Conservation (phyloP, 2,113 vertebrate species). For the Notiomystis cincta region DNA sequence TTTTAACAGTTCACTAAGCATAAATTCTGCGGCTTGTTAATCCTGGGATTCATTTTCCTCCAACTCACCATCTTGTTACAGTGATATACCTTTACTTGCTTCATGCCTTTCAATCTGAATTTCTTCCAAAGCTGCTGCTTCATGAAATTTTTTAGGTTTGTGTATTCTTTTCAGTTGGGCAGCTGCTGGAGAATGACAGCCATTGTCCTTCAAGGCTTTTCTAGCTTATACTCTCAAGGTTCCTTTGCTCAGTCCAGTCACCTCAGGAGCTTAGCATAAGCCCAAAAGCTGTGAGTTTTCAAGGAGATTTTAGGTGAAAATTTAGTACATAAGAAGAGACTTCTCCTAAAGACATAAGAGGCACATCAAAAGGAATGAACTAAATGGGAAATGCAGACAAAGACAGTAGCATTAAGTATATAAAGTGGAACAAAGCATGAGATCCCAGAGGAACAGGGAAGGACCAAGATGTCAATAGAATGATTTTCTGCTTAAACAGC, state of each 20-base stretch:
- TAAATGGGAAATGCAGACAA: not conserved
- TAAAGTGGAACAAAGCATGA: not conserved
- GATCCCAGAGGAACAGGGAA: not conserved
- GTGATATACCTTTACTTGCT: not conserved
- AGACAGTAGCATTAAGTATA: slow-evolving; percentile 13
- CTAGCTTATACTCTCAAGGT: not conserved
- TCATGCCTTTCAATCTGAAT: not conserved
- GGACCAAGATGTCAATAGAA: not conserved
- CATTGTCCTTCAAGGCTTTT: not conserved
- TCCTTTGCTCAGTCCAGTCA: not conserved
- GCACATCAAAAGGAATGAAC: not conserved
- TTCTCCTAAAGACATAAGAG: not conserved
- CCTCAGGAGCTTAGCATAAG: not conserved
- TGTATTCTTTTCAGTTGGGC: not conserved
- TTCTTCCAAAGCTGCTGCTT: not conserved
- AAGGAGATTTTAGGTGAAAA: slow-evolving; percentile 19
- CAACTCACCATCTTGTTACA: not conserved
- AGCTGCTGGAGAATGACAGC: not conserved
- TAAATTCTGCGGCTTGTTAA: slow-evolving; percentile 22
- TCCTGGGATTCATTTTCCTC: slow-evolving; percentile 13
- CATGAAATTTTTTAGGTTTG: not conserved
- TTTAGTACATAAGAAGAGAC: not conserved
- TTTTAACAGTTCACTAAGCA: slow-evolving; percentile 36
- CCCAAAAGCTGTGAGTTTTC: not conserved
- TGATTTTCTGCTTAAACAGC: slow-evolving; percentile 30